Conservation (phyloP, 2,888 invertebrate species). For the Athripsodes cinereus region DNA sequence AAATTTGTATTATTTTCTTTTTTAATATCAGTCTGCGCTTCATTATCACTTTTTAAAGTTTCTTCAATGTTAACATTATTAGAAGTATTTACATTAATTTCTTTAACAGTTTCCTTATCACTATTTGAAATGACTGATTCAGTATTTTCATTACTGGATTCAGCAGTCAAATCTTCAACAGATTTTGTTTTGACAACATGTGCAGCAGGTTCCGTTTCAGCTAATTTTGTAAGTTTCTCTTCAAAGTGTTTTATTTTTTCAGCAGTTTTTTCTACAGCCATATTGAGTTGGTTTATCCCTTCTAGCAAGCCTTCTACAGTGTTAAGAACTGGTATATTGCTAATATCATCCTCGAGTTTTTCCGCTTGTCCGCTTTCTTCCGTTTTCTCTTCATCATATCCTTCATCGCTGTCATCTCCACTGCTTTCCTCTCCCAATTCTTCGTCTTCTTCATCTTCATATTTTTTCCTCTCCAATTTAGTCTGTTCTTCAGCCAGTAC, state of each 20-base stretch:
- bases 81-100: neutral
- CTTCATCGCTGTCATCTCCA: constrained; percentile 32
- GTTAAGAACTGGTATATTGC: constrained; percentile 23
- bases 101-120: constrained; percentile 1
- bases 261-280: constrained; percentile 50
- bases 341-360: neutral
- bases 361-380: constrained; percentile 14
- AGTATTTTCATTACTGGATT: neutral
- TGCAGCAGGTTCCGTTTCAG: constrained; percentile 3
- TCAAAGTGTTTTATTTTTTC: constrained; percentile 50
- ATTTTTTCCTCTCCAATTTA: constrained; percentile 32
- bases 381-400: constrained; percentile 16
- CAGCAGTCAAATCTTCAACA: neutral
- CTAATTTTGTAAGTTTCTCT: constrained; percentile 12
- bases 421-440: constrained; percentile 29
- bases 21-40: constrained; percentile 1
- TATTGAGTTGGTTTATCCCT: constrained; percentile 47
- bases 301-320: constrained; percentile 42
- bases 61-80: no score
- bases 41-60: no score
- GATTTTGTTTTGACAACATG: neutral
- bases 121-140: neutral
- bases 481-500: constrained; percentile 52
- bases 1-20: neutral
- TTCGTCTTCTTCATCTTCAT: constrained; percentile 27